Percentiles rank a stretch among this genome's conserved stretches.
Evolutionary conservation across 2,888 invertebrate genomes (phyloP).

Genomic region (Dryomyza anilis): DNA sequence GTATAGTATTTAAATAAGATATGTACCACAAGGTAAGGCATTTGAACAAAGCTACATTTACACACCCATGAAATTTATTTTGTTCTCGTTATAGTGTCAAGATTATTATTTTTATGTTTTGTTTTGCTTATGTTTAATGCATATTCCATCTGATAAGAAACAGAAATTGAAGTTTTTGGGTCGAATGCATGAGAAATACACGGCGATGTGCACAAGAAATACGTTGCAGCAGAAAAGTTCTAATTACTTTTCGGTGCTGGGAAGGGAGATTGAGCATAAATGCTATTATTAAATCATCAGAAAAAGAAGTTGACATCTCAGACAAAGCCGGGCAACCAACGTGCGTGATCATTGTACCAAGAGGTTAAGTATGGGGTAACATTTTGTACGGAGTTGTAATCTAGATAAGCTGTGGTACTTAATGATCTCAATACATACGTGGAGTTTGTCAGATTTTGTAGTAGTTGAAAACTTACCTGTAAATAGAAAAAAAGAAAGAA

Average conservation of each 20-base stretch:
- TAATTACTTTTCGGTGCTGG: conserved; percentile 13
- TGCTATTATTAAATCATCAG: conserved; percentile 19
- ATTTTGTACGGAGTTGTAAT: neutral
- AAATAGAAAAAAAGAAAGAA: conserved; percentile 19
- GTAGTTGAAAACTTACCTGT: conserved; percentile 16
- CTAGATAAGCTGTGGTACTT: too few relatives aligned
- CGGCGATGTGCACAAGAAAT: neutral
- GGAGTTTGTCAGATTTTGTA: neutral
- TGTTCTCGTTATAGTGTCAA: neutral
- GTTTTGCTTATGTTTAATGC: neutral
- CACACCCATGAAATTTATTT: neutral
- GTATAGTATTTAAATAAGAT: neutral
- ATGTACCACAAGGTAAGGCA: neutral
- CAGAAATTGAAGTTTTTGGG: neutral
- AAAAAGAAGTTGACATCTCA: conserved; percentile 10
- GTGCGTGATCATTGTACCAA: conserved; percentile 4
- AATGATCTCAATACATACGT: too few relatives aligned
- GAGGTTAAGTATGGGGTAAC: too few relatives aligned
- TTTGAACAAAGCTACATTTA: neutral
- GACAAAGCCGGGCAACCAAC: neutral
- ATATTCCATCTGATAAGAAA: conserved; percentile 16
- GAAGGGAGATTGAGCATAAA: neutral
- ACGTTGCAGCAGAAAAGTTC: neutral
- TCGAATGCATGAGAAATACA: neutral
- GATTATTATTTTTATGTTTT: conserved; percentile 10